These are phyloP conservation scores for Aradus depressus DNA, from an alignment of 2,888 invertebrate genomes.

Conservation along the genomic window DNA sequence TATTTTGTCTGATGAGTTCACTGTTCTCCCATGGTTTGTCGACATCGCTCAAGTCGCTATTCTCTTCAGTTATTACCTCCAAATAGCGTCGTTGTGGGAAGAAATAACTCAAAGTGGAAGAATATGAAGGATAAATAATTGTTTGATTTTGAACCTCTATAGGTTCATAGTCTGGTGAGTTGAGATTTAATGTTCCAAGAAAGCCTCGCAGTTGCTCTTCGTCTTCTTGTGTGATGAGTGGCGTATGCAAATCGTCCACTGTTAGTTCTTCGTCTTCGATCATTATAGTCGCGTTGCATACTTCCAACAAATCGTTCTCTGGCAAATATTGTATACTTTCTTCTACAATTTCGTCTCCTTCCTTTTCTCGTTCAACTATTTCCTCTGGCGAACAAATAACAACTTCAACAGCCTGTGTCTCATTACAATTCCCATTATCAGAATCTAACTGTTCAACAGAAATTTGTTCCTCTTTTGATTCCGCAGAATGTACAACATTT, in stretches of 20 bases:
- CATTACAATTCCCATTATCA: neutral
- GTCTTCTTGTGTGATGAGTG: neutral
- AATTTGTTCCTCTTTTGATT: too few relatives aligned
- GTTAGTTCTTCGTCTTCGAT: conserved; percentile 3
- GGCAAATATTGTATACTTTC: neutral
- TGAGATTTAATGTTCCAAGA: neutral
- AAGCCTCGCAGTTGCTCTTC: neutral
- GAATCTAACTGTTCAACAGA: neutral
- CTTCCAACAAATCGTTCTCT: conserved; percentile 7
- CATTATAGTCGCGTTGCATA: conserved; percentile 11
- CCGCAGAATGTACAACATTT: too few relatives aligned
- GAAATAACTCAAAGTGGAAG: conserved; percentile 13
- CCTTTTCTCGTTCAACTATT: neutral
- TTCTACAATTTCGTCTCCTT: neutral
- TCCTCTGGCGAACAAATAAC: neutral
- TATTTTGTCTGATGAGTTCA: conserved; percentile 24
- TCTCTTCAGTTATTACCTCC: conserved; percentile 32
- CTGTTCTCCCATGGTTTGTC: conserved; percentile 26
- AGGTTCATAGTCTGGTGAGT: conserved; percentile 10
- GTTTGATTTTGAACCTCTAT: conserved; percentile 3
- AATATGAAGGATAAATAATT: conserved; percentile 8
- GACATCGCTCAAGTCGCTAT: conserved; percentile 30
- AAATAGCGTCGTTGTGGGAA: conserved; percentile 28
- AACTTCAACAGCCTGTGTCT: conserved; percentile 7
- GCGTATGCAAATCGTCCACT: neutral